A percentile compares a stretch with the other conserved stretches of the same genome.
phyloP scores from a whole-genome alignment of 2,113 vertebrate genomes.

The Oreochromis niloticus region DNA sequence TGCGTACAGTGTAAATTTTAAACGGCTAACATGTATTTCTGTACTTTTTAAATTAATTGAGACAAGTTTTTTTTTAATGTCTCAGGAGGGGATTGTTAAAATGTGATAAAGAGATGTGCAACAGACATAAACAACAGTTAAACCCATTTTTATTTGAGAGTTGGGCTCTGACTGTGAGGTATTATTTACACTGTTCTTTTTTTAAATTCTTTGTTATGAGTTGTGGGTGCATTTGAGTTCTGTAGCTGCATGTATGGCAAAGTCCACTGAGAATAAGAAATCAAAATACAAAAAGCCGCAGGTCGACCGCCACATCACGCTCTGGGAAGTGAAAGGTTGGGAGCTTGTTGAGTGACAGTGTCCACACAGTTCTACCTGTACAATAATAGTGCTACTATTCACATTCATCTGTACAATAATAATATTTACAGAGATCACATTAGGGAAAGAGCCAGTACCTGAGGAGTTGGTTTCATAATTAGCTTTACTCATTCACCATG shows the following conservation, averaged over 20 bases:
- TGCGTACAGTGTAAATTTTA: not conserved
- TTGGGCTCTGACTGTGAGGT: conserved; percentile 36
- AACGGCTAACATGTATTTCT: not conserved
- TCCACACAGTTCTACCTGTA: conserved; percentile 59
- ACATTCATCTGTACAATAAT: conserved; percentile 70
- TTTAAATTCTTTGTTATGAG: conserved; percentile 3
- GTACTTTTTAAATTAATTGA: not conserved
- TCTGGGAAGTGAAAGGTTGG: conserved; percentile 7
- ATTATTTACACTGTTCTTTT: conserved; percentile 49
- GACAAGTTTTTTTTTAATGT: not conserved
- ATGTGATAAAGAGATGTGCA: not conserved
- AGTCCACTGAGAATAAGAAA: conserved; percentile 34
- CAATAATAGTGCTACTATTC: conserved; percentile 66
- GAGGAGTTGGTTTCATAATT: conserved; percentile 60
- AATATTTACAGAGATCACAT: conserved; percentile 68
- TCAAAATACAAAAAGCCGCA: conserved; percentile 36
- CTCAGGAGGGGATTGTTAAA: not conserved
- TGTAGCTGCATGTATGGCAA: conserved; percentile 12
- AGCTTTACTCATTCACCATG: conserved; percentile 26
- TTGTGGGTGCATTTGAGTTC: conserved; percentile 17
- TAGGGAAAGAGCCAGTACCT: conserved; percentile 60
- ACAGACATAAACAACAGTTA: conserved; percentile 27
- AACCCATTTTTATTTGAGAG: conserved; percentile 63
- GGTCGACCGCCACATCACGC: conserved; percentile 13
- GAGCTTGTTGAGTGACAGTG: conserved; percentile 42